Conservation (phyloP, 2,888 invertebrate species). For the Apodemia duryi region DNA sequence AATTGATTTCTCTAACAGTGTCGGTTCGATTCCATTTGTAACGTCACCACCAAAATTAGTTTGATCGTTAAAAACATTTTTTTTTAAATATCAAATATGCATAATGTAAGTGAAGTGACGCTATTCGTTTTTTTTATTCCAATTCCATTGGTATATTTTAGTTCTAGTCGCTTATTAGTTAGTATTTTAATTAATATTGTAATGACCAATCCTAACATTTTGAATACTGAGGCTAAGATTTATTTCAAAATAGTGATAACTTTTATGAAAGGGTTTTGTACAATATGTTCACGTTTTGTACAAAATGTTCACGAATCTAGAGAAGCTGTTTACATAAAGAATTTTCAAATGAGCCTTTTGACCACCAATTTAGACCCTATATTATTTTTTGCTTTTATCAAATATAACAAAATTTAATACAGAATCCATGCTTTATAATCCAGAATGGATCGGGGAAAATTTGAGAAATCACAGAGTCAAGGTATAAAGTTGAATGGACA, state of each 20-base stretch:
- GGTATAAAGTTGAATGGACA: too few species aligned
- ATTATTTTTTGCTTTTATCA: too few species aligned
- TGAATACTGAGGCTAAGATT: conserved; percentile 2
- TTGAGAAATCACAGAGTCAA: too few species aligned
- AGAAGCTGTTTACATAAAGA: too few species aligned
- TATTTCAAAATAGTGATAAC: not conserved
- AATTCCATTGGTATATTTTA: conserved; percentile 39
- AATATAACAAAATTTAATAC: too few species aligned
- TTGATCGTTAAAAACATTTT: not conserved
- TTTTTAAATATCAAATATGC: not conserved
- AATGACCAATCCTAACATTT: conserved; percentile 19
- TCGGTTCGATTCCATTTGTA: not conserved
- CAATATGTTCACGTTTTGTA: too few species aligned
- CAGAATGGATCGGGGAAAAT: too few species aligned
- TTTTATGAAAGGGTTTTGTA: not conserved
- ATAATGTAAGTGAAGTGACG: not conserved
- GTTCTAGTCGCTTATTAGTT: conserved; percentile 72
- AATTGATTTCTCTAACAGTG: not conserved
- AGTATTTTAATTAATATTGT: conserved; percentile 38
- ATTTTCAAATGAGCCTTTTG: too few species aligned
- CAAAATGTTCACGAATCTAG: too few species aligned
- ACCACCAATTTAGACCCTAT: too few species aligned
- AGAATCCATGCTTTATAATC: too few species aligned
- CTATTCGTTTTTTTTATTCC: not conserved
- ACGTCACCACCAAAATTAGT: not conserved